phyloP scores from a whole-genome alignment of 53 echinoderm and acorn worm genomes.

The Luidia sarsii region DNA sequence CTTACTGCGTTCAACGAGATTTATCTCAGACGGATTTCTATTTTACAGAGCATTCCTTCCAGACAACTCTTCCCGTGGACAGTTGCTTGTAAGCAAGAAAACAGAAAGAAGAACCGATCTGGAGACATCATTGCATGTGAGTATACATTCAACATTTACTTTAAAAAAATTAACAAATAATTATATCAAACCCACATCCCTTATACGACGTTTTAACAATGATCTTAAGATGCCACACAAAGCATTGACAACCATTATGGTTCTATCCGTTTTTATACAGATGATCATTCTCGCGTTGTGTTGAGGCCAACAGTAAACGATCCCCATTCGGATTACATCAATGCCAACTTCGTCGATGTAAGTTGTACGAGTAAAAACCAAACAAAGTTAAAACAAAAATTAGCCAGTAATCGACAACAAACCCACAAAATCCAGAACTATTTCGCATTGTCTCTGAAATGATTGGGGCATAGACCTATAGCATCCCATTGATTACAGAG shows the following conservation, averaged over 20 bases:
- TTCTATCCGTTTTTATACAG: conserved; percentile 12
- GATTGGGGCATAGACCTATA: background rate
- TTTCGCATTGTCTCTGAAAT: too few species aligned
- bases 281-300: conserved; percentile 80
- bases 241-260: too few species aligned
- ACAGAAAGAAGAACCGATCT: conserved; percentile 12
- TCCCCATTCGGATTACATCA: conserved; percentile 74
- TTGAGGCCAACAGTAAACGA: conserved; percentile 45
- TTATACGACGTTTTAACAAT: background rate
- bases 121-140: conserved; percentile 5
- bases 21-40: too few species aligned
- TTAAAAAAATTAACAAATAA: too few species aligned
- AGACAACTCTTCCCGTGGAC: conserved; percentile 28
- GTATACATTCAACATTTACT: too few species aligned
- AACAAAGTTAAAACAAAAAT: too few species aligned
- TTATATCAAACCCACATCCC: too few species aligned
- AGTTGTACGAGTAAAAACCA: background rate
- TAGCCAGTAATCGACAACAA: too few species aligned
- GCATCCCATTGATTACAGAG: too few species aligned
- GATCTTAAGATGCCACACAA: too few species aligned
- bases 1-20: too few species aligned
- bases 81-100: conserved; percentile 3
- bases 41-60: conserved; percentile 20
- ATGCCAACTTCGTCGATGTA: conserved; percentile 82
- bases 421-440: too few species aligned